These are phyloP conservation scores for Apodemia duryi DNA, from an alignment of 2,888 invertebrate species.

Conservation along the genomic window DNA sequence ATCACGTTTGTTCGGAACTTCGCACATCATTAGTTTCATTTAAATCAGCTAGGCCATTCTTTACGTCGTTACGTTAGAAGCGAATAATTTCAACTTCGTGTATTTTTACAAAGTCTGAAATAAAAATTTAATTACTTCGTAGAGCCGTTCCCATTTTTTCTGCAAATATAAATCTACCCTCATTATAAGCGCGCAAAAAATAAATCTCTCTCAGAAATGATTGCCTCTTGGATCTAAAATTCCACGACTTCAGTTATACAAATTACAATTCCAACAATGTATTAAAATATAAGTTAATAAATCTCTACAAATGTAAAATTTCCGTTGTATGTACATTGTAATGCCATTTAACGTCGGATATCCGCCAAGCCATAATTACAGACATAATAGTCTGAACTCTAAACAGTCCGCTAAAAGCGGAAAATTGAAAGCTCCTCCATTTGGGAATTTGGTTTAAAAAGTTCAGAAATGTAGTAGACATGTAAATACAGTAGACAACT, in stretches of 20 bases:
- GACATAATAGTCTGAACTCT: too few species aligned
- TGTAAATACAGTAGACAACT: too few species aligned
- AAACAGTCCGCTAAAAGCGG: too few species aligned
- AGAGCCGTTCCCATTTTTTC: constrained; percentile 5
- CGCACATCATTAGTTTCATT: constrained; percentile 9
- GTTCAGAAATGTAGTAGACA: too few species aligned
- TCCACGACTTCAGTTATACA: neutral
- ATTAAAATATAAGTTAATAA: neutral
- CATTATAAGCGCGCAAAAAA: neutral
- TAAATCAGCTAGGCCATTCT: constrained; percentile 4
- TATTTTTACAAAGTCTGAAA: constrained; percentile 8
- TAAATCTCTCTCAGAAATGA: neutral
- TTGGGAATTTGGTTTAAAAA: too few species aligned
- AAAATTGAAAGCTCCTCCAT: too few species aligned
- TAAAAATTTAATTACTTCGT: constrained; percentile 7
- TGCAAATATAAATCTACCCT: constrained; percentile 7
- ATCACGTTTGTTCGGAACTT: constrained; percentile 3
- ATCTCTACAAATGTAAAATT: neutral
- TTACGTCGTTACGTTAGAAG: constrained; percentile 1
- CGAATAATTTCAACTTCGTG: constrained; percentile 7
- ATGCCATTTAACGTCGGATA: too few species aligned
- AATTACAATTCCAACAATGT: neutral
- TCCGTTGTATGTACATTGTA: too few species aligned
- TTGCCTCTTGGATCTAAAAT: neutral
- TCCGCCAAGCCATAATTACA: too few species aligned